Percentiles rank a stretch among this genome's conserved stretches.
These are phyloP conservation scores for Pangasius larnaudii DNA, from an alignment of 2,797 vertebrate genomes.

Conservation along the genomic window DNA sequence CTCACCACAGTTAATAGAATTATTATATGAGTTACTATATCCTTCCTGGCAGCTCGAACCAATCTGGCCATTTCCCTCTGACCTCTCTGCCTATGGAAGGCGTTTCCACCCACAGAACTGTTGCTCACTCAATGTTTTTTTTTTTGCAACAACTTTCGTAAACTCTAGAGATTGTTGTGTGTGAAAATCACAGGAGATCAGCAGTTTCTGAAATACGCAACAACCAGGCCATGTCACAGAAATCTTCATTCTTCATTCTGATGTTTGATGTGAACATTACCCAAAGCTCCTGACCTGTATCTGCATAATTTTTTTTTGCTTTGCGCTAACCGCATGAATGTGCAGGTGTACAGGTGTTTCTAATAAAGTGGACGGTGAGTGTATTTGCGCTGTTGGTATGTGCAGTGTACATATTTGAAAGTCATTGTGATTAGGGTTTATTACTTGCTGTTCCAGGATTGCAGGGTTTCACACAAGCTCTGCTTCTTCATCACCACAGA, in stretches of 20 bases:
- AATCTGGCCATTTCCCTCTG: not conserved
- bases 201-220: not conserved
- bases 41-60: not conserved
- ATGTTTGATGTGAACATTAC: not conserved
- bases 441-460: slow-evolving; percentile 94
- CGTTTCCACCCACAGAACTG: not conserved
- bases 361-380: not conserved
- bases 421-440: not conserved
- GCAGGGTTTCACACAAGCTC: slow-evolving; percentile 91
- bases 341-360: not conserved
- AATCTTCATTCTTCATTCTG: not conserved
- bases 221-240: not conserved
- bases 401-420: not conserved
- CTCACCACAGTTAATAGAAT: not conserved
- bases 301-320: not conserved
- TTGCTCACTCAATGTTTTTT: not conserved
- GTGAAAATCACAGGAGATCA: not conserved
- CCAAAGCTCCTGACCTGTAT: not conserved
- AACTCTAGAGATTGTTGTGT: not conserved
- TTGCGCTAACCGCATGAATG: not conserved
- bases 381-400: not conserved
- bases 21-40: not conserved
- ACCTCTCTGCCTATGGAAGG: no score
- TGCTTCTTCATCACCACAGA: slow-evolving; percentile 95
- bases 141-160: not conserved